phyloP scores from a whole-genome alignment of 2,797 vertebrate genomes.

The Sarcophilus harrisii region DNA sequence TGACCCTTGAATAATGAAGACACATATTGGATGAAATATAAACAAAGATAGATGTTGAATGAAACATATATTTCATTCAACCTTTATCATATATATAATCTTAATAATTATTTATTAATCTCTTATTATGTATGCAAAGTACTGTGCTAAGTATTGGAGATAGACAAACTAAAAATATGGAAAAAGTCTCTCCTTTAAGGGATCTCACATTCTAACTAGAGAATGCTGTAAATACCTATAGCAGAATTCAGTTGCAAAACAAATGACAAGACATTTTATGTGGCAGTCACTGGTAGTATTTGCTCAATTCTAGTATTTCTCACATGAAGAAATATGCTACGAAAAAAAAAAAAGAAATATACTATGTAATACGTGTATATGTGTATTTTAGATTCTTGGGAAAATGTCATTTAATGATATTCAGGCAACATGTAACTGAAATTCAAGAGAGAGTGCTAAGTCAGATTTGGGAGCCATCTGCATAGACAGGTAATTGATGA shows the following conservation, averaged over 20 bases:
- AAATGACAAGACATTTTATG: background rate
- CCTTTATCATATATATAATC: background rate
- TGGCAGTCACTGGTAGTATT: background rate
- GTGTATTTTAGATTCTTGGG: background rate
- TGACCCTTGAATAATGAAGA: background rate
- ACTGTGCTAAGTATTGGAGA: background rate
- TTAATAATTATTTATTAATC: constrained; percentile 9
- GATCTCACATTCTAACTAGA: background rate
- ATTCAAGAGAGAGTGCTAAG: background rate
- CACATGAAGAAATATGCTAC: background rate
- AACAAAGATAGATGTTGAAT: no score
- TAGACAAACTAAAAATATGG: background rate
- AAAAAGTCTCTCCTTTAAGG: background rate
- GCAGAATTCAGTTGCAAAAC: background rate
- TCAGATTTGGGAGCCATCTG: background rate
- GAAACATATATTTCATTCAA: no score
- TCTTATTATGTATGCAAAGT: background rate
- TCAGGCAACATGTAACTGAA: background rate
- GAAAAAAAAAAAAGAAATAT: background rate
- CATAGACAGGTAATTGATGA: background rate
- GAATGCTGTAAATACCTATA: background rate
- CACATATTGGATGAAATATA: background rate
- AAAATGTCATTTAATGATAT: background rate
- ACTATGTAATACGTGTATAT: background rate
- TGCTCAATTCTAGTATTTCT: background rate